Conservation (phyloP, 1,140 invertebrate species). For the Leptinotarsa texana region DNA sequence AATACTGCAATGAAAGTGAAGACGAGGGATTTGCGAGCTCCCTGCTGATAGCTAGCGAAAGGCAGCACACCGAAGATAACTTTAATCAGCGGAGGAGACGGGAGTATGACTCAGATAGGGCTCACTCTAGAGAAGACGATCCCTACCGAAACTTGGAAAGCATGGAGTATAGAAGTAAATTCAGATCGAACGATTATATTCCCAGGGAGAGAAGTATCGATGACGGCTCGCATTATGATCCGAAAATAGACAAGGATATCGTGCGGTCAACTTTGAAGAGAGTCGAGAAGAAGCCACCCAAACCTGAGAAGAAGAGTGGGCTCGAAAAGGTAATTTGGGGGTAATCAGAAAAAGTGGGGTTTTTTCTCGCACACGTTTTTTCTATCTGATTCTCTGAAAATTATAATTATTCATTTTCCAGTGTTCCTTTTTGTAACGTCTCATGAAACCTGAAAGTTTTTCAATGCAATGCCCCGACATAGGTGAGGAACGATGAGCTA, state of each 20-base stretch:
- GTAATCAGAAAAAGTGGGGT: no score
- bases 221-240: conserved; percentile 65
- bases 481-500: no score
- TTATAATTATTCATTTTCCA: no score
- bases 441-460: no score
- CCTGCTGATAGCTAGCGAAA: conserved; percentile 67
- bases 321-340: conserved; percentile 64
- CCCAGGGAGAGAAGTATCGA: conserved; percentile 66
- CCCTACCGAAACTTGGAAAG: conserved; percentile 41
- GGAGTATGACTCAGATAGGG: conserved; percentile 53
- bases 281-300: conserved; percentile 63
- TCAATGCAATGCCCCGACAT: no score
- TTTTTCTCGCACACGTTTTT: no score
- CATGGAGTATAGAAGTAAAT: conserved; percentile 51
- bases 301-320: conserved; percentile 66
- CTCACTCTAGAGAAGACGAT: conserved; percentile 41
- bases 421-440: no score
- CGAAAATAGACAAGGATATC: conserved; percentile 63
- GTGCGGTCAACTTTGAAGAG: conserved; percentile 55
- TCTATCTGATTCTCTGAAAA: no score
- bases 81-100: conserved; percentile 57
- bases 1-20: conserved; percentile 60
- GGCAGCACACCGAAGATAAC: conserved; percentile 67
- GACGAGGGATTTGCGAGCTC: conserved; percentile 68
- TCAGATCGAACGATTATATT: conserved; percentile 58